Percentiles rank a stretch among this genome's conserved stretches.
phyloP scores from a whole-genome alignment of 2,888 invertebrate species.

The Thelaira solivaga region DNA sequence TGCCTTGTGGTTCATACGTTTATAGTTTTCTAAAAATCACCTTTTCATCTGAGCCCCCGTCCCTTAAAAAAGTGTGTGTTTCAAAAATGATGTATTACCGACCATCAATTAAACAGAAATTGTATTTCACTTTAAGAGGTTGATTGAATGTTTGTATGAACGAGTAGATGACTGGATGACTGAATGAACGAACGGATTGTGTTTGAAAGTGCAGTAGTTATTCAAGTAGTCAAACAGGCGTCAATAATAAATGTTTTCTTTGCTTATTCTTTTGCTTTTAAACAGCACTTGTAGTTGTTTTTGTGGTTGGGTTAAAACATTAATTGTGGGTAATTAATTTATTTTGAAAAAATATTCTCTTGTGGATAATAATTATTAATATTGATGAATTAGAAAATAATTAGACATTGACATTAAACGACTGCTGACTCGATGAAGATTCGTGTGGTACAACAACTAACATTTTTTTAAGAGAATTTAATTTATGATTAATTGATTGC shows the following conservation, averaged over 20 bases:
- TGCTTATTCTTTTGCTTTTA: constrained; percentile 1
- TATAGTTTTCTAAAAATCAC: constrained; percentile 17
- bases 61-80: constrained; percentile 33
- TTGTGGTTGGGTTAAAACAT: constrained; percentile 34
- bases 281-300: neutral
- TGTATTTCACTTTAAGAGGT: constrained; percentile 22
- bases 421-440: constrained; percentile 32
- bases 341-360: neutral
- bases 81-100: constrained; percentile 54
- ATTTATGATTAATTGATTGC: constrained; percentile 18
- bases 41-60: constrained; percentile 15
- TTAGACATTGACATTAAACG: constrained; percentile 55
- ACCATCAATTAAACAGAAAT: constrained; percentile 59
- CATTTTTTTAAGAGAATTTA: neutral
- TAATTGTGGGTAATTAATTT: constrained; percentile 57
- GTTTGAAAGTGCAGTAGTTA: constrained; percentile 45
- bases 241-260: constrained; percentile 51
- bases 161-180: neutral
- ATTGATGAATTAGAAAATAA: constrained; percentile 62
- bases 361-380: neutral
- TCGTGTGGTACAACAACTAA: constrained; percentile 21
- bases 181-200: constrained; percentile 20
- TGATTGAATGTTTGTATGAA: constrained; percentile 16
- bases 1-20: neutral
- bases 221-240: constrained; percentile 52